Base-by-base conservation (phyloP, 2,797 vertebrate species). In the Decapterus maruadsi region DNA sequence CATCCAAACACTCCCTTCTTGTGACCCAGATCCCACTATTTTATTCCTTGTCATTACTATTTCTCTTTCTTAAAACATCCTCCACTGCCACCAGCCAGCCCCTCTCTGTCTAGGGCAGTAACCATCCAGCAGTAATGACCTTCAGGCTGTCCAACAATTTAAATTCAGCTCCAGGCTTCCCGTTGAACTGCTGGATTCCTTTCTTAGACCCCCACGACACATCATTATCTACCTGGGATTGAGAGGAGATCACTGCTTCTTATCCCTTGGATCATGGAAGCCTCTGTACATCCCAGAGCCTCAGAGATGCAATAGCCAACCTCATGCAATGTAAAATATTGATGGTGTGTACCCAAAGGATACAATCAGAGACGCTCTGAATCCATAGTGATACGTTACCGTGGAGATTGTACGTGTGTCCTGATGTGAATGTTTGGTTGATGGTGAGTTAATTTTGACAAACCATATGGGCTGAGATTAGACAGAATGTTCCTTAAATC, bases 191-290 rank as follows among this genome's bases (percentile, higher is more conserved):
- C 55, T 56, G 62, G 62, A 81, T 77, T 78, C 68, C 61, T 77
- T 57, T 74, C 61, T 75, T n/a, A 69, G 78, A 83, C 80, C 71
- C 85, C 82, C 78, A 81, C 36, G 42, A 80, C 87, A 84, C 86
- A 82, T 92, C 77, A 92, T 92, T 91, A 89, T 90, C 84, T 87
- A 82, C 16, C 58, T 59, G 68, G 81, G 85, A 84, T 73, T 78
- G 76, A 81, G 78, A 55, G 19, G 50, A 60, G 74, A 86, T 85
- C 72, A 36, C 63, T 31, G 54, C 42, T 50, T 81, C 61, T 80
- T 60, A 89, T 89, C 80, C 82, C 62, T 38, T 6, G 78, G 84
- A 81, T 89, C 82, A 84, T 17, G 2, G 20, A 2, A 31, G 50
- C 40, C 70, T 56, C 63, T 53, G 4, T 12, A 1, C 4, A 10